Evolutionary conservation across 2,888 invertebrate species (phyloP).

Genomic region (Suillia variegata): DNA sequence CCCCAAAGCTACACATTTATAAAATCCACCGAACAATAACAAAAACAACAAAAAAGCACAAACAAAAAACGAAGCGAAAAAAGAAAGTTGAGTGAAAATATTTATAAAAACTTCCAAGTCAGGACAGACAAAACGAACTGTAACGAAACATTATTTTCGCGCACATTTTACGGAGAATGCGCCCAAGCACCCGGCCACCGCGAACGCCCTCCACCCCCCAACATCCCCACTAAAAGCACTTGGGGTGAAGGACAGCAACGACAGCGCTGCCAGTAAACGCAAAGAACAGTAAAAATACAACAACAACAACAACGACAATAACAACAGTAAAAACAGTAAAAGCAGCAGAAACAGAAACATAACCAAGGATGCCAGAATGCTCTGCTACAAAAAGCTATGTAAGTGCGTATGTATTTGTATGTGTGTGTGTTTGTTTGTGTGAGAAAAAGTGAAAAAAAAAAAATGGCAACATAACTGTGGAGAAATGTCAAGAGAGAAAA

Average conservation of each 20-base stretch:
- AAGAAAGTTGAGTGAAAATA: background rate
- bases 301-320: constrained; percentile 24
- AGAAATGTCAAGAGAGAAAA: constrained; percentile 56
- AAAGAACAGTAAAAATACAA: constrained; percentile 21
- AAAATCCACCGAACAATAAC: no score
- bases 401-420: background rate
- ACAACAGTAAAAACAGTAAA: no score
- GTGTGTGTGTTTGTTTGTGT: constrained; percentile 2
- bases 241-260: background rate
- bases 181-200: background rate
- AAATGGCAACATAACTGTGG: constrained; percentile 54
- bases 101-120: background rate
- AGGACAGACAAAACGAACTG: background rate
- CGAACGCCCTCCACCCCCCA: background rate
- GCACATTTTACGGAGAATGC: background rate
- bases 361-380: constrained; percentile 26
- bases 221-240: background rate
- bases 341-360: background rate
- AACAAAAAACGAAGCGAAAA: background rate
- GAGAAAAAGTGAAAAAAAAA: constrained; percentile 24
- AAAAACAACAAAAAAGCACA: no score
- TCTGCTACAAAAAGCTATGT: constrained; percentile 12
- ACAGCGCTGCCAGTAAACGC: background rate
- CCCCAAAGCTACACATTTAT: no score
- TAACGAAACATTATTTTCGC: background rate